Conservation (phyloP, 2,888 invertebrate species). For the Tiliacea aurago region DNA sequence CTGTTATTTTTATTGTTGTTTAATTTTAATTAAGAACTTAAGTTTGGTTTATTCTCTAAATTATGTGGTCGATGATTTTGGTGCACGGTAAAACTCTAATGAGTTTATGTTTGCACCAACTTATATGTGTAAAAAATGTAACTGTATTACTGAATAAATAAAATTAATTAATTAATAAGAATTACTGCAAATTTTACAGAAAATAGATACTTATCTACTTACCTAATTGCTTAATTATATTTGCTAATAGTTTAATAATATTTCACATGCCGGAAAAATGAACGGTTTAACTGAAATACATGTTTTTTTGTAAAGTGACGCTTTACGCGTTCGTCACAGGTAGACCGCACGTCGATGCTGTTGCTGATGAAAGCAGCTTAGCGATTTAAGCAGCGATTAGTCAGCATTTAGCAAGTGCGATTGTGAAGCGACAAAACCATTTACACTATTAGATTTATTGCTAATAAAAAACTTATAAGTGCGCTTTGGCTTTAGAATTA, state of each 20-base stretch:
- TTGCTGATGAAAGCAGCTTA: constrained; percentile 54
- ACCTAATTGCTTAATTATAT: neutral
- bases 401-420: constrained; percentile 71
- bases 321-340: constrained; percentile 37
- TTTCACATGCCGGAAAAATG: neutral
- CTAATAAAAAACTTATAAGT: constrained; percentile 83
- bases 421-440: constrained; percentile 74
- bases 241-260: constrained; percentile 1
- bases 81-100: too few species aligned
- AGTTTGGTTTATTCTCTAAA: too few species aligned
- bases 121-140: too few species aligned
- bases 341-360: constrained; percentile 42
- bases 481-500: constrained; percentile 75
- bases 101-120: too few species aligned
- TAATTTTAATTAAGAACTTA: too few species aligned
- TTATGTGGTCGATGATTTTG: too few species aligned
- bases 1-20: too few species aligned
- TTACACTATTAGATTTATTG: constrained; percentile 82
- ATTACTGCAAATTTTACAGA: neutral
- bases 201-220: neutral
- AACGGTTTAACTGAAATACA: constrained; percentile 18
- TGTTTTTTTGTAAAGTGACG: neutral
- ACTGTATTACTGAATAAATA: too few species aligned
- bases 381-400: constrained; percentile 71
- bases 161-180: neutral